These are phyloP conservation scores for Hippopotamus amphibius DNA, from an alignment of 2,113 vertebrate genomes.

Conservation along the genomic window DNA sequence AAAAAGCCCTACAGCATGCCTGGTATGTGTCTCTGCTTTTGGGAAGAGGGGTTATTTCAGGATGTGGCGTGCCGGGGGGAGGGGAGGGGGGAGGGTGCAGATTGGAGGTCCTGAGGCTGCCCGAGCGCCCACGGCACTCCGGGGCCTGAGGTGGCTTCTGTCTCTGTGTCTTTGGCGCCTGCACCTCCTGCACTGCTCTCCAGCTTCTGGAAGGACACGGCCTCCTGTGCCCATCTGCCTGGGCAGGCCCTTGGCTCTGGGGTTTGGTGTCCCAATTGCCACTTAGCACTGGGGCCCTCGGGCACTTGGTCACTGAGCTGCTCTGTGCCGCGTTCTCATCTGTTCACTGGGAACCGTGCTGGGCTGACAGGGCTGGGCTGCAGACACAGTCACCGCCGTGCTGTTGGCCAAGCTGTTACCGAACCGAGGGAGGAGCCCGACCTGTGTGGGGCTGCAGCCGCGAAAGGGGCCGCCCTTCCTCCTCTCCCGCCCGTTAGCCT, in stretches of 20 bases:
- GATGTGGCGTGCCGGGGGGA: too few relatives aligned
- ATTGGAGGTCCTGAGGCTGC: neutral
- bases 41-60: neutral
- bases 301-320: neutral
- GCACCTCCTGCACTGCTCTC: neutral
- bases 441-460: accelerated
- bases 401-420: accelerated
- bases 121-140: accelerated
- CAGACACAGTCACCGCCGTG: neutral
- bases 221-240: accelerated
- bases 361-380: neutral
- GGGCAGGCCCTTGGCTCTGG: neutral
- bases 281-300: neutral
- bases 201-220: neutral
- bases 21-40: slow-evolving; percentile 1
- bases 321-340: neutral
- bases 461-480: too few relatives aligned
- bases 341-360: neutral
- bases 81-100: neutral
- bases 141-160: neutral
- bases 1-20: neutral
- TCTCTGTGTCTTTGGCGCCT: neutral
- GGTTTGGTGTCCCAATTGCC: neutral
- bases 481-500: neutral
- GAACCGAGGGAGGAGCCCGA: neutral